Percentiles rank a stretch among this genome's conserved stretches.
These are phyloP conservation scores for Aelia acuminata DNA, from an alignment of 2,888 invertebrate genomes.

Conservation along the genomic window DNA sequence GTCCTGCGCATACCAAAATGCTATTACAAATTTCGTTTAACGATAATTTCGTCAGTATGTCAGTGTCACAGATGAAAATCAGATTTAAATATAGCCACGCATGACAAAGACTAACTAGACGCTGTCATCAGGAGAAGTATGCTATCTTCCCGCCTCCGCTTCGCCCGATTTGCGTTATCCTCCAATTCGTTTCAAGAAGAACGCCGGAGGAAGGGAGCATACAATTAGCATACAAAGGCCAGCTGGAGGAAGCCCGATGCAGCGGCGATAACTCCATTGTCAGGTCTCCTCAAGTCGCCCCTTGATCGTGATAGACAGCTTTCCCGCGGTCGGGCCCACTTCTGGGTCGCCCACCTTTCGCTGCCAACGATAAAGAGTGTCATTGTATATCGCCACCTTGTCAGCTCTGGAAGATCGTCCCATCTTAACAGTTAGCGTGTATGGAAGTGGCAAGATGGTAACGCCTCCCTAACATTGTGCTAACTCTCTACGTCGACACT, in stretches of 20 bases:
- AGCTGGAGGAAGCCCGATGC: conserved; percentile 31
- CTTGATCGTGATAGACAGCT: conserved; percentile 4
- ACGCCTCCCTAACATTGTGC: neutral
- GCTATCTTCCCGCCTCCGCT: neutral
- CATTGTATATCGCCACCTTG: neutral
- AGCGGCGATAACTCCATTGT: conserved; percentile 10
- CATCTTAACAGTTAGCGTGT: neutral
- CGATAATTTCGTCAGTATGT: no score
- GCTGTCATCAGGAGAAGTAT: neutral
- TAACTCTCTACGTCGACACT: neutral
- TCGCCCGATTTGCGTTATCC: neutral
- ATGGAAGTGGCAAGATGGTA: neutral
- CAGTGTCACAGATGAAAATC: neutral
- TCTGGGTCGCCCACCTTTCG: neutral
- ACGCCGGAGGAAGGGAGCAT: neutral
- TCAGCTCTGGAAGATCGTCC: neutral
- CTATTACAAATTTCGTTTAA: no score
- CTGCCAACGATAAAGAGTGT: neutral
- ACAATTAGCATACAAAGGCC: conserved; percentile 22
- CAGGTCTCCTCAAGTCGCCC: neutral
- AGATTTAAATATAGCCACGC: neutral
- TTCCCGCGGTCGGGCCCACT: neutral
- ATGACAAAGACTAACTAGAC: neutral
- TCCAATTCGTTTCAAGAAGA: neutral
- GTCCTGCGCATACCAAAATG: no score